phyloP scores from a whole-genome alignment of 2,888 invertebrate species.

The Tetanocera ferruginea region DNA sequence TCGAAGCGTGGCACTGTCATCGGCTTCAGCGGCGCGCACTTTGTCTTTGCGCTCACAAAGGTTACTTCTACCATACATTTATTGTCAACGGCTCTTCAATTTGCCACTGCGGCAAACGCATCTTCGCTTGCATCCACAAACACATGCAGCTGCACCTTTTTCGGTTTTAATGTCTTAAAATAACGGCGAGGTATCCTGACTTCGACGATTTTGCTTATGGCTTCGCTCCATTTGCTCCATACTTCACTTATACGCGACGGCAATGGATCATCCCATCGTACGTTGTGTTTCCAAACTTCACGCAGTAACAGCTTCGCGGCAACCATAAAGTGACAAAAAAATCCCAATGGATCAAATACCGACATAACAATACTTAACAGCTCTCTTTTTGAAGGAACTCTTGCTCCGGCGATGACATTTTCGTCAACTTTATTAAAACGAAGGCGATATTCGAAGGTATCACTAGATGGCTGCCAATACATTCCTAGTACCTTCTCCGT shows the following conservation, averaged over 20 bases:
- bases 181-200: background rate
- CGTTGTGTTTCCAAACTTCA: slow-evolving; percentile 21
- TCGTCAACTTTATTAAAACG: background rate
- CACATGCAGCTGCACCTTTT: background rate
- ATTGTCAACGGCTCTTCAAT: slow-evolving; percentile 20
- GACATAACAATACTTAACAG: no score
- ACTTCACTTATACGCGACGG: background rate
- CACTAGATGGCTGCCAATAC: slow-evolving; percentile 41
- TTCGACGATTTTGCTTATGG: background rate
- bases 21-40: slow-evolving; percentile 29
- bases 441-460: background rate
- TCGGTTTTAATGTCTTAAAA: background rate
- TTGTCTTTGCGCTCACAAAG: slow-evolving; percentile 28
- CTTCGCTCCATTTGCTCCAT: background rate
- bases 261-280: slow-evolving; percentile 28
- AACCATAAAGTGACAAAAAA: no score
- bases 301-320: slow-evolving; percentile 15
- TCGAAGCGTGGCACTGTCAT: slow-evolving; percentile 29
- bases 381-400: slow-evolving; percentile 31
- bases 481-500: background rate
- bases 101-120: slow-evolving; percentile 18
- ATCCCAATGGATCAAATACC: no score
- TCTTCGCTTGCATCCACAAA: slow-evolving; percentile 18
- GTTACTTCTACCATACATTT: slow-evolving; percentile 1
- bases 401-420: background rate